Conservation (phyloP, 2,888 invertebrate species). For the Eledone cirrhosa region DNA sequence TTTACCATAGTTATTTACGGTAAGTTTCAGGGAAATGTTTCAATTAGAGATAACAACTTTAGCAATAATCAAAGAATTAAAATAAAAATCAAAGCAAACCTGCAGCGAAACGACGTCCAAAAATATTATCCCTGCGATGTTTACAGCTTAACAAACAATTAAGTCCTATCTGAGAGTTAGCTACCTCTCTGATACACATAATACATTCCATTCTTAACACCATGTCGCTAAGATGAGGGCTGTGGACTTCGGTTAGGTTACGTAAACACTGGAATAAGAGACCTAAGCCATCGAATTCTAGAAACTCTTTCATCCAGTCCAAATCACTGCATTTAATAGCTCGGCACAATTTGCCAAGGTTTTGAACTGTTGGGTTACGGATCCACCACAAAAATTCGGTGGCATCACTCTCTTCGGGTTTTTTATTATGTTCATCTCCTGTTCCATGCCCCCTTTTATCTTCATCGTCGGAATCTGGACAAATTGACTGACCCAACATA, state of each 20-base stretch:
- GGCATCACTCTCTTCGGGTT: conserved; percentile 41
- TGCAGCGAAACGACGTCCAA: conserved; percentile 57
- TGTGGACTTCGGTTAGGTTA: conserved; percentile 47
- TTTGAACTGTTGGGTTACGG: conserved; percentile 55
- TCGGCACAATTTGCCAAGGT: conserved; percentile 51
- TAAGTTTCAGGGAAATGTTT: no score
- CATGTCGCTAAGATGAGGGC: conserved; percentile 54
- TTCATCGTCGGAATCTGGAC: conserved; percentile 40
- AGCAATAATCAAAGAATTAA: no score
- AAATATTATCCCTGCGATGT: conserved; percentile 54
- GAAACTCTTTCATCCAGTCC: conserved; percentile 58
- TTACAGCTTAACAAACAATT: conserved; percentile 63
- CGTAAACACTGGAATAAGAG: conserved; percentile 55
- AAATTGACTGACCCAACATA: conserved; percentile 46
- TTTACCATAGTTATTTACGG: no score
- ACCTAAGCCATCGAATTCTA: conserved; percentile 58
- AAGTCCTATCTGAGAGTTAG: conserved; percentile 68
- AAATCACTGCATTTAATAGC: conserved; percentile 54
- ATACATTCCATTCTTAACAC: conserved; percentile 67
- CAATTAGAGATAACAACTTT: no score
- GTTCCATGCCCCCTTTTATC: conserved; percentile 37
- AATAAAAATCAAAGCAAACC: conserved; percentile 36
- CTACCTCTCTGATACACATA: conserved; percentile 67
- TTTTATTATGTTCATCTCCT: background rate
- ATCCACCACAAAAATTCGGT: conserved; percentile 54